Evolutionary conservation across 2,113 vertebrate species (phyloP), one percentile per base, ranked within the genome.

Genomic region (Oxyura jamaicensis): DNA sequence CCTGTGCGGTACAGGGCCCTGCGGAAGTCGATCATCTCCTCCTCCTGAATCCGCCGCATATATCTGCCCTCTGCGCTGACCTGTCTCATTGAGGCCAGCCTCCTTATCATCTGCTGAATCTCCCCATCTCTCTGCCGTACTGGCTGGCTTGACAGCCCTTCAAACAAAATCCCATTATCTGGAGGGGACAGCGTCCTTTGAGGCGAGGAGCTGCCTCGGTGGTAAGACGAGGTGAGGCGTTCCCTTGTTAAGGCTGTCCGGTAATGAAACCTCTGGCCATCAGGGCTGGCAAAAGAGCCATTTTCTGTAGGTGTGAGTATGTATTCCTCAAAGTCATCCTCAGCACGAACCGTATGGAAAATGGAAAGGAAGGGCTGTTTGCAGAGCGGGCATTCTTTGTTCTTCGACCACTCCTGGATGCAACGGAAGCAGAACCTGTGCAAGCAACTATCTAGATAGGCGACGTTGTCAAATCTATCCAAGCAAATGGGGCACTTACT

Each of bases 401-500:
- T 99, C 95, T 99, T 99, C 48, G 99, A 99, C 99, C 99, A 99
- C 85, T 99, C 99, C 4, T 99, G 98, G 78, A 99, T 99, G 95
- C 99, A 99, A 31, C 98, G 98, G 95, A 99, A 99, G 91, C 99
- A 99, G 96, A 99, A 99, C 78, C 98, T 99, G 69, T 99, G 99
- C 63, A 99, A 98, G 93, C 99, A 99, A 59, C 98, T 96, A 94
- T 99, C 98, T 26, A 99, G 97, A 74, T 99, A 99, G 0, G 99
- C 98, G 65, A 99, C 98, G 29, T 99, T 99, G 97, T 99, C 98
- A 94, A 99, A 99, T 35, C 91, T 96, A n/a, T 99, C 99, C 97
- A 99, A 98, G 94, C 99, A 99, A 95, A 99, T 99, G 35, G 99
- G 99, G 95, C 99, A 99, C 93, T 99, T n/a, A n/a, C n/a, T n/a